A percentile compares a stretch with the other conserved stretches of the same genome.
Evolutionary conservation across 2,797 vertebrate genomes (phyloP).

Genomic region (Crenuchus spilurus): DNA sequence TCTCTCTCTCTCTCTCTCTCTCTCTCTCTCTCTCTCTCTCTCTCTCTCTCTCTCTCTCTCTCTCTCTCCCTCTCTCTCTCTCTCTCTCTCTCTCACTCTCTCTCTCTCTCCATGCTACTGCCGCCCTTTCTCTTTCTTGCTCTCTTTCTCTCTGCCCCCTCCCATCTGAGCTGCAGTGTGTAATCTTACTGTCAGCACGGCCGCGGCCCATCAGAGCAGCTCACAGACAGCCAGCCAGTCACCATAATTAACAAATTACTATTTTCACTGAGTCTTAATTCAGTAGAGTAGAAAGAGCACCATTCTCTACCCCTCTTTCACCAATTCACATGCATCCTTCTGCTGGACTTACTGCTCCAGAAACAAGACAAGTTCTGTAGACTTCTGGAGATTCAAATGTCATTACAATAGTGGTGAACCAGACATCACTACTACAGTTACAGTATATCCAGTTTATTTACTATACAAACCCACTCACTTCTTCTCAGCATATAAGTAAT

Average conservation of each 20-base stretch:
- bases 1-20: too few species aligned
- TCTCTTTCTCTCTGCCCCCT: conserved; percentile 8
- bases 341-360: background rate
- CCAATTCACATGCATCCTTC: background rate
- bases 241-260: conserved; percentile 80
- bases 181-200: conserved; percentile 48
- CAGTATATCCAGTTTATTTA: too few species aligned
- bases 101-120: too few species aligned
- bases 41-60: too few species aligned
- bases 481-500: too few species aligned
- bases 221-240: conserved; percentile 65
- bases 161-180: conserved; percentile 16
- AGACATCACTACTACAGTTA: too few species aligned
- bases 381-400: too few species aligned
- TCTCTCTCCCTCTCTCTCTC: background rate
- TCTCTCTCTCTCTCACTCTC: conserved; percentile 32
- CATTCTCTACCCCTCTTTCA: background rate
- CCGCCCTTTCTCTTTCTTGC: too few species aligned
- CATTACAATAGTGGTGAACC: background rate
- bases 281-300: conserved; percentile 38
- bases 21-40: too few species aligned
- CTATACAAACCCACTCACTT: too few species aligned
- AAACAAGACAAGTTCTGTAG: background rate
- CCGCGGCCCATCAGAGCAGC: conserved; percentile 26
- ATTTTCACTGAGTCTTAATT: conserved; percentile 74